Base-by-base conservation (phyloP, 2,797 vertebrate genomes). In the Valencia hispanica region DNA sequence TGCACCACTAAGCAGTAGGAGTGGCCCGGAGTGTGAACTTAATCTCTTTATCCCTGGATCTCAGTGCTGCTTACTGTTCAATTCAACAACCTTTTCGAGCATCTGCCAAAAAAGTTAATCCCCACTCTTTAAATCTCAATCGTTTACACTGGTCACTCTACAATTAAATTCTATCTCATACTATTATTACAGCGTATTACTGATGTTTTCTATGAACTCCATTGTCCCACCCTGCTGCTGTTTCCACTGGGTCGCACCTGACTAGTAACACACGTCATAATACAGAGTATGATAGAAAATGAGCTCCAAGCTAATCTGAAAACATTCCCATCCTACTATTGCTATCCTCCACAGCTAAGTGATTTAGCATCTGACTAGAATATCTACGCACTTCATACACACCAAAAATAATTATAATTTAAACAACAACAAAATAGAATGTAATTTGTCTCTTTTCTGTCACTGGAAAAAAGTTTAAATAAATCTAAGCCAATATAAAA, bases 41-140 rank as follows among this genome's bases (percentile, higher is more conserved):
- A 93, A 94, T 94, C 93, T 87, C 79, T 89, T 94, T 89, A 94
- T 92, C 90, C 88, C 78, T 72, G 59, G 86, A 88, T 87, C 79
- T 85, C 84, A 74, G 50, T 50, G 66, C 79, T 84, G 78, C 84
- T 91, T 88, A 91, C 78, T 87, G 87, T 91, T 82, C 70, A 82
- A 86, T 83, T 88, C 78, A 63, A 84, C 63, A 68, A 91, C 74
- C 79, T 78, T 83, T 76, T 72, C 70, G 75, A 84, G 83, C 83
- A 81, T 84, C 83, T 87, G 84, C 78, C 79, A 78, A 86, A 86
- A 68, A 93, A 82, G 79, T 92, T 82, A 90, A 92, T 84, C 85
- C 84, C 83, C 72, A 8, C 34, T 70, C n/a, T 79, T 68, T 36
- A 79, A 89, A 86, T 81, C 74, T 68, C 61, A 45, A 47, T 82